Base-by-base conservation (phyloP, 2,888 invertebrate species). In the Callinectes sapidus region DNA sequence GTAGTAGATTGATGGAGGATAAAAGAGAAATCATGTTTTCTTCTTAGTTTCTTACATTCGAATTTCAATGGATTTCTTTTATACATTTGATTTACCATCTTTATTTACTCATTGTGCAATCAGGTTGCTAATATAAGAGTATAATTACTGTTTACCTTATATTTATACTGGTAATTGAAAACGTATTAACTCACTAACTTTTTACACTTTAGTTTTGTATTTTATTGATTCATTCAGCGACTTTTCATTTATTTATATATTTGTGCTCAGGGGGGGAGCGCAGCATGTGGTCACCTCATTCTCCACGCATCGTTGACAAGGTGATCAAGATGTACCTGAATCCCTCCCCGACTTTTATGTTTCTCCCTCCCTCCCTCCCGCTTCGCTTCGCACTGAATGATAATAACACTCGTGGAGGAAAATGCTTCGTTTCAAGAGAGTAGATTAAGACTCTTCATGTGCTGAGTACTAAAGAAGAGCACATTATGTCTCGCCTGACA, bases 241-340 rank as follows among this genome's bases (percentile, higher is more conserved):
- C 18, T 28, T 10, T 0, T 81, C 35, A 81, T 81, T 10, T 81
- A 3, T 81, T 81, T 81, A 81, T 81, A 2, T 8, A 32, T 77
- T 28, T 77, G 32, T 32, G 10, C 32, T 77, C 32, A 28, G 32
- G 16, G 35, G 2, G 32, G 32, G 81, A 35, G 81, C 81, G 10
- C 32, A 14, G 81, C 35, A n/a, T 35, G 71, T 81, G 35, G 81
- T 35, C 81, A 35, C 32, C 32, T 81, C 32, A 81, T 14, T 81
- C 32, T 32, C 32, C 81, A 81, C 32, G 81, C 81, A 81, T 81
- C 32, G 71, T 71, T 71, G 71, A 71, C 71, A 71, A 71, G 81
- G 35, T 28, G 81, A 81, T 81, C 81, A 81, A 81, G 81, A 81
- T 81, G 81, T 81, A 81, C 81, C 81, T 16, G 81, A 35, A 32